phyloP scores from a whole-genome alignment of 1,140 invertebrate species.

The Pseudomyrmex flavicornis region DNA sequence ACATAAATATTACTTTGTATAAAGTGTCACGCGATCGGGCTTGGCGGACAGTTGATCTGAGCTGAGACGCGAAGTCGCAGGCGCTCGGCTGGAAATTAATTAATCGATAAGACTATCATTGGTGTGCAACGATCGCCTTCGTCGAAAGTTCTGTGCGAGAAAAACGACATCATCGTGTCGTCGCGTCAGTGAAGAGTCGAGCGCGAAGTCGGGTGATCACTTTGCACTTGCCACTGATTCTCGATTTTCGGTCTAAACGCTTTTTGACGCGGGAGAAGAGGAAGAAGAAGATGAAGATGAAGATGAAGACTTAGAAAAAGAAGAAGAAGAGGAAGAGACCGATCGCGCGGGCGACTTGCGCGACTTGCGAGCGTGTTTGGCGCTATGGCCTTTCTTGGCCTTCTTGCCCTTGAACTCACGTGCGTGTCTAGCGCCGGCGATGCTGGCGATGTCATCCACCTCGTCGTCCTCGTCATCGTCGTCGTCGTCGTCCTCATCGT shows the following conservation, averaged over 20 bases:
- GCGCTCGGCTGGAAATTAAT: background rate
- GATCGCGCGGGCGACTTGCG: slow-evolving; percentile 32
- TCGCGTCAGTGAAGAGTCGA: background rate
- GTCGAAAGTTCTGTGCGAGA: slow-evolving; percentile 19
- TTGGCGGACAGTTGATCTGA: background rate
- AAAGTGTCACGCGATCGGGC: slow-evolving; percentile 4
- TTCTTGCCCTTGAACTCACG: slow-evolving; percentile 92
- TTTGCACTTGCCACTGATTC: slow-evolving; percentile 9
- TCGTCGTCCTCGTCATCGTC: slow-evolving; percentile 90
- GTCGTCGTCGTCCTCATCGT: slow-evolving; percentile 90
- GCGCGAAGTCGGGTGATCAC: background rate
- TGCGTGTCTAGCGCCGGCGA: slow-evolving; percentile 89
- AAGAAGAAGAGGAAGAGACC: slow-evolving; percentile 19
- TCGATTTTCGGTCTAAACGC: slow-evolving; percentile 14
- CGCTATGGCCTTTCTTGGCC: slow-evolving; percentile 81
- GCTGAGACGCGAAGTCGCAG: background rate
- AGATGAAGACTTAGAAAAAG: background rate
- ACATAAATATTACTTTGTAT: no score
- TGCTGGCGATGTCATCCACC: slow-evolving; percentile 87
- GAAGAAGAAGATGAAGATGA: slow-evolving; percentile 29
- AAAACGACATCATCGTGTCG: background rate
- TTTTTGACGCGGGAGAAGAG: slow-evolving; percentile 24
- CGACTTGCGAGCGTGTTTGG: slow-evolving; percentile 73
- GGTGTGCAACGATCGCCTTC: background rate
- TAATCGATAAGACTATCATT: background rate